Evolutionary conservation across 2,888 invertebrate species (phyloP).

Genomic region (Melanargia galathea): DNA sequence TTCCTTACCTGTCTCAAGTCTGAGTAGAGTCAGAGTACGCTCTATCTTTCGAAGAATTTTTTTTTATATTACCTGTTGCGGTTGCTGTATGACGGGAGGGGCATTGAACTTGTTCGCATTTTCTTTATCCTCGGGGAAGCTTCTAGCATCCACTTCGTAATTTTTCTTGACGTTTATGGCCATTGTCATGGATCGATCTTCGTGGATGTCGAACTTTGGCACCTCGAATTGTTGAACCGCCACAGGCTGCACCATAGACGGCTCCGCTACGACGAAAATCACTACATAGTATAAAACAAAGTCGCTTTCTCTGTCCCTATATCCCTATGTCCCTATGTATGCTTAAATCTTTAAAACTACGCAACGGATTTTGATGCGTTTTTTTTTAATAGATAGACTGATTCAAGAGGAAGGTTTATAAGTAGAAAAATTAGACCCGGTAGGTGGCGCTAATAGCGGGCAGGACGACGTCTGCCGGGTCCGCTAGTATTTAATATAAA

Average conservation of each 20-base stretch:
- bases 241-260: conserved; percentile 69
- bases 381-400: too few relatives aligned
- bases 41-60: background rate
- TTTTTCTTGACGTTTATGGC: conserved; percentile 71
- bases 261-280: conserved; percentile 51
- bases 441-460: too few relatives aligned
- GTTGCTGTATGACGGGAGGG: conserved; percentile 48
- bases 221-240: conserved; percentile 73
- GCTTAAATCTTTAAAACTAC: too few relatives aligned
- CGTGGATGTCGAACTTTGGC: conserved; percentile 76
- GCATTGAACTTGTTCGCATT: conserved; percentile 66
- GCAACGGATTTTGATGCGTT: too few relatives aligned
- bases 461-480: too few relatives aligned
- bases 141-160: conserved; percentile 55
- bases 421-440: too few relatives aligned
- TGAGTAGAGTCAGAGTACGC: too few relatives aligned
- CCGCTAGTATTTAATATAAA: too few relatives aligned
- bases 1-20: too few relatives aligned
- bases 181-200: conserved; percentile 77
- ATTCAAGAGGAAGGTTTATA: too few relatives aligned
- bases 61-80: conserved; percentile 56
- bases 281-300: background rate
- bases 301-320: too few relatives aligned
- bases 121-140: conserved; percentile 67
- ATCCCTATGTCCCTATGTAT: too few relatives aligned